Evolutionary conservation across 2,113 vertebrate species (phyloP).

Genomic region (Eurystomus gularis): DNA sequence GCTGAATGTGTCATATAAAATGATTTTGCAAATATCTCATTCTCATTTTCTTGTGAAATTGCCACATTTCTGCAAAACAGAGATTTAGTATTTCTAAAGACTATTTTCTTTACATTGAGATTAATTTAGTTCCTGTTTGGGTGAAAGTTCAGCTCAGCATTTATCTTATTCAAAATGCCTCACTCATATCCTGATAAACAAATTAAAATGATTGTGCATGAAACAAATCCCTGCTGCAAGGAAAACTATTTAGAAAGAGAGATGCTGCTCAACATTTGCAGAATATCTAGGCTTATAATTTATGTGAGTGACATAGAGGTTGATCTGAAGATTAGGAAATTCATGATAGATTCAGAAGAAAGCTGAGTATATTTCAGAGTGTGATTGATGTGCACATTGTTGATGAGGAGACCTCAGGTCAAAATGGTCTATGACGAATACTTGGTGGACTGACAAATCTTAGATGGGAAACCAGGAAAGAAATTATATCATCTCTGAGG

Average conservation of each 20-base stretch:
- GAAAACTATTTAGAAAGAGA: conserved; percentile 2
- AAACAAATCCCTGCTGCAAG: conserved; percentile 33
- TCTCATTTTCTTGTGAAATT: not conserved
- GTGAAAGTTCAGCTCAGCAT: not conserved
- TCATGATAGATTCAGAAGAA: not conserved
- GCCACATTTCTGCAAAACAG: not conserved
- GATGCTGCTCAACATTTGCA: not conserved
- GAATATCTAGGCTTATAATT: conserved; percentile 30
- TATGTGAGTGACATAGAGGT: not conserved
- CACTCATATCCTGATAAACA: not conserved
- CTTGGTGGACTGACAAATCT: conserved; percentile 8
- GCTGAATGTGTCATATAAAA: not conserved
- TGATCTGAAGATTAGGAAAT: conserved; percentile 36
- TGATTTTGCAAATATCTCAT: not conserved
- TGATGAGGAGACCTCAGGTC: not conserved
- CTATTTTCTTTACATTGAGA: not conserved
- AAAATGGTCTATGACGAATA: not conserved
- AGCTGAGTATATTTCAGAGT: not conserved
- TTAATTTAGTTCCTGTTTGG: not conserved
- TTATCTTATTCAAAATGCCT: conserved; percentile 32
- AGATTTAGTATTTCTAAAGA: not conserved
- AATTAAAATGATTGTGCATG: conserved; percentile 13
- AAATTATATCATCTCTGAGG: conserved; percentile 28
- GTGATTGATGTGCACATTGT: not conserved
- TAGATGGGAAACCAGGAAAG: conserved; percentile 6